phyloP scores from a whole-genome alignment of 2,797 vertebrate genomes.

The Synaphobranchus kaupii region DNA sequence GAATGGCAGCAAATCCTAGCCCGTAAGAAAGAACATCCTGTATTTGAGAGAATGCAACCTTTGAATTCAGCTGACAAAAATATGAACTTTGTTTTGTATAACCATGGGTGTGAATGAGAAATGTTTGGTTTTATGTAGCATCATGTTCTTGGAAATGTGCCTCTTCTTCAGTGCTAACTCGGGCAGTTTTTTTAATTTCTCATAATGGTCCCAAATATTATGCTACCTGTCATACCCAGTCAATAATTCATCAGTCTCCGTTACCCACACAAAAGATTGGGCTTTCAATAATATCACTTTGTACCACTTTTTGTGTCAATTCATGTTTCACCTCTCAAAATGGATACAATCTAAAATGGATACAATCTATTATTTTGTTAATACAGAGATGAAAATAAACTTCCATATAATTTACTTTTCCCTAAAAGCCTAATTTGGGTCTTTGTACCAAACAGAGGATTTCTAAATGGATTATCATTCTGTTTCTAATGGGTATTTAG shows the following conservation, averaged over 20 bases:
- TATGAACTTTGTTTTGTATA: not conserved
- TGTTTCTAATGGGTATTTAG: not conserved
- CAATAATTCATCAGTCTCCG: not conserved
- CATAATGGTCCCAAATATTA: not conserved
- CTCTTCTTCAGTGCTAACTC: conserved; percentile 34
- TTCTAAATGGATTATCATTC: not conserved
- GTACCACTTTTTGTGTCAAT: not conserved
- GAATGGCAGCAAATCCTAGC: no score
- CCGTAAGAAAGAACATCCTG: not conserved
- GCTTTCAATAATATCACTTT: not conserved
- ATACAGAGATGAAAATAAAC: not conserved
- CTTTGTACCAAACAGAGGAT: not conserved
- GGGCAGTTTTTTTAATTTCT: conserved; percentile 10
- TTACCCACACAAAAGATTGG: not conserved
- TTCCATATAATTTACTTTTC: not conserved
- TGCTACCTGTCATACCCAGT: not conserved
- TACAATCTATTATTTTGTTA: not conserved
- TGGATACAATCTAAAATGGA: not conserved
- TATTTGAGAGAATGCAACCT: not conserved
- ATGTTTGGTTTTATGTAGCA: not conserved
- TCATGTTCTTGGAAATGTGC: not conserved
- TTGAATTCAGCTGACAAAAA: not conserved
- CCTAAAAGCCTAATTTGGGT: not conserved
- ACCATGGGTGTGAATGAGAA: not conserved
- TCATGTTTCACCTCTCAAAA: not conserved